Evolutionary conservation across 2,113 vertebrate species (phyloP), one percentile per base, ranked within the genome.

Genomic region (Hippocampus mohnikei): DNA sequence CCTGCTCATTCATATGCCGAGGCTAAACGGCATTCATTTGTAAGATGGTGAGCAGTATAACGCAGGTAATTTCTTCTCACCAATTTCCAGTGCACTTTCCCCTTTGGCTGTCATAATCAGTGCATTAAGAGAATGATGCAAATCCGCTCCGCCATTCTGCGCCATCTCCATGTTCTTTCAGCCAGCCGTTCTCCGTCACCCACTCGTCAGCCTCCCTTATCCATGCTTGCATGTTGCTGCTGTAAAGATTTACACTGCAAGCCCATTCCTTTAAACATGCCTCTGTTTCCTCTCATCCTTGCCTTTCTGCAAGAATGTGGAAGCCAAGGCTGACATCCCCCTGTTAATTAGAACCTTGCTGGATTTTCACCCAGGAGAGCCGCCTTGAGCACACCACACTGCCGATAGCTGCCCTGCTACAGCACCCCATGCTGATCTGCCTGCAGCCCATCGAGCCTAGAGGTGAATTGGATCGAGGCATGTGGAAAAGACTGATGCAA

Each of bases 21-120:
- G 91, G 91, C 91, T 94, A 95, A 96, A 94, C 88, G 84, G 87
- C 88, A 89, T 95, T 94, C 91, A 93, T 94, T 93, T 94, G 89
- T 88, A 91, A 91, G 90, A 92, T 90, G 90, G 91, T 91, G 92
- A 91, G 91, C 91, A 70, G 84, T 91, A 83, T 91, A 94, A 94
- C 91, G 90, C 87, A 82, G 91, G 91, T 95, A 94, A 95, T 95
- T 95, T 93, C 91, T 92, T 90, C 94, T 93, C 94, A 94, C 92
- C 89, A 91, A 94, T 95, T 94, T 94, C 86, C 88, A 82, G 86
- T 77, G 84, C 81, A 76, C 86, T 90, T 64, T 81, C 92, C 88
- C 90, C 91, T 92, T 93, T 94, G 94, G 93, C 95, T 92, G 93
- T 95, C 95, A 94, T 95, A 94, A 97, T 94, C 93, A 94, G 93